Percentiles rank a stretch among this genome's conserved stretches.
These are phyloP conservation scores for Thaumatotibia leucotreta DNA, from an alignment of 1,140 invertebrate species.

Conservation along the genomic window DNA sequence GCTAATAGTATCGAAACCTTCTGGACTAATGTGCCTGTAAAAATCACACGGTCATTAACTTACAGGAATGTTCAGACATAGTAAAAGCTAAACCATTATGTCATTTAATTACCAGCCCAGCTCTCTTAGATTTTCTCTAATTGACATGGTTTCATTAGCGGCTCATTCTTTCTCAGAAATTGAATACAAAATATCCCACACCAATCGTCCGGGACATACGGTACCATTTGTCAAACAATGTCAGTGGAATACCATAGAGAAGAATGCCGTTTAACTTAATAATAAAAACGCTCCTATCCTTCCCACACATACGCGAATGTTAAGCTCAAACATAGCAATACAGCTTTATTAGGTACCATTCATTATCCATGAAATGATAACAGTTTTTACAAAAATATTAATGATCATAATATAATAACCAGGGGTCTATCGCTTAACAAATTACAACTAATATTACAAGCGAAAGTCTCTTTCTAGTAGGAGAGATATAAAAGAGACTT, in stretches of 20 bases:
- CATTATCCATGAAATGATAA: too few relatives aligned
- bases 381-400: too few relatives aligned
- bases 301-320: too few relatives aligned
- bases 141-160: conserved; percentile 61
- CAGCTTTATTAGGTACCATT: too few relatives aligned
- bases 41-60: conserved; percentile 40
- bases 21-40: conserved; percentile 82
- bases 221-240: conserved; percentile 24
- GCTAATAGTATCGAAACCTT: conserved; percentile 81
- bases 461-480: too few relatives aligned
- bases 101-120: conserved; percentile 77
- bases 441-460: too few relatives aligned
- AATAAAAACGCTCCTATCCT: not conserved
- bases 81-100: not conserved
- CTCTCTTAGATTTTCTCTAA: conserved; percentile 74
- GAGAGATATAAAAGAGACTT: too few relatives aligned
- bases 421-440: too few relatives aligned
- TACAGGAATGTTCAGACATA: conserved; percentile 21
- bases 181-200: conserved; percentile 7
- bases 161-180: conserved; percentile 40
- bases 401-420: too few relatives aligned
- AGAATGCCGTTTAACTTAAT: not conserved
- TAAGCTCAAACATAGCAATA: too few relatives aligned
- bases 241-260: conserved; percentile 21
- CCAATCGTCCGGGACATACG: conserved; percentile 33